Percentiles rank a stretch among this genome's conserved stretches.
Conservation (phyloP, 2,797 vertebrate species). For the Hemitrygon akajei region DNA sequence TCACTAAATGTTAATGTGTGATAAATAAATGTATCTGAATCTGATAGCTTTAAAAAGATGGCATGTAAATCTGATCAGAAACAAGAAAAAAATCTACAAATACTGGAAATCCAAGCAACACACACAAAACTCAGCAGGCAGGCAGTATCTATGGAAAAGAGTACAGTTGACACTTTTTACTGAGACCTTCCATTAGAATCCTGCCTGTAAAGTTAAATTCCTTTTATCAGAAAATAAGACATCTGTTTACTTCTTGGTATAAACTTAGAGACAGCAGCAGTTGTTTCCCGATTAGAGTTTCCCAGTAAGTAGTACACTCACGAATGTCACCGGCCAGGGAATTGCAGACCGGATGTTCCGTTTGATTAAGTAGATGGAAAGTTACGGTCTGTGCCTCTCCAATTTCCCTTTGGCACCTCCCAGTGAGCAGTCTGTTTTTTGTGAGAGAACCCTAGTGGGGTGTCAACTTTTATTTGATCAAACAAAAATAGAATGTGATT, state of each 20-base stretch:
- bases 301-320: too few species aligned
- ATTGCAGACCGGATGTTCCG: not conserved
- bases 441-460: not conserved
- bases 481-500: conserved; percentile 20
- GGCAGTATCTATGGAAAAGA: too few species aligned
- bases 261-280: not conserved
- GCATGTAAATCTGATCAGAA: too few species aligned
- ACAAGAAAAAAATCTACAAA: too few species aligned
- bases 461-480: not conserved
- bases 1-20: too few species aligned
- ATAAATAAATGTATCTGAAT: too few species aligned
- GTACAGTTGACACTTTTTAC: too few species aligned
- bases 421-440: not conserved
- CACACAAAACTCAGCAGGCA: too few species aligned
- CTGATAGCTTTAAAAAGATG: too few species aligned
- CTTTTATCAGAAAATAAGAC: not conserved
- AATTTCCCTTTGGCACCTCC: not conserved
- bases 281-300: not conserved
- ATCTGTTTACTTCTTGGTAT: not conserved
- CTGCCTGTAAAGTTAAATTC: not conserved
- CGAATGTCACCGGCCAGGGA: not conserved
- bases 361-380: conserved; percentile 4
- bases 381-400: not conserved
- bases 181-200: too few species aligned
- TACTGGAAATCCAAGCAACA: too few species aligned